Evolutionary conservation across 2,797 vertebrate genomes (phyloP), one percentile per base, ranked within the genome.

Genomic region (Bufotes viridis): DNA sequence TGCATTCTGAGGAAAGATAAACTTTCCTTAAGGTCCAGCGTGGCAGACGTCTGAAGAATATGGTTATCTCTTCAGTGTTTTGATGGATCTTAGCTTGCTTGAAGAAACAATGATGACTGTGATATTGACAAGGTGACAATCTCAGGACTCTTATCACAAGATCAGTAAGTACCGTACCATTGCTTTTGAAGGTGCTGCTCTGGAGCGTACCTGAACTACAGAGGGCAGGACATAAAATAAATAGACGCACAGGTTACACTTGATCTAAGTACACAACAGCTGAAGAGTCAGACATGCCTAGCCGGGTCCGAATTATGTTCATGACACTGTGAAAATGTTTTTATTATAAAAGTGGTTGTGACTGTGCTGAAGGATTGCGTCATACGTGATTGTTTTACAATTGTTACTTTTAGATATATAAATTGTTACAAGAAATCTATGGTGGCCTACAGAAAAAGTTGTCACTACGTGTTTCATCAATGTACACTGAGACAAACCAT

Each of bases 21-120:
- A 87, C 55, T 84, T 84, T 89, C 65, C 74, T 72, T 84, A 74
- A 24, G 72, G 74, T 89, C 85, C 85, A 87, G 63, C 75, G 81
- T 80, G 75, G 85, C 88, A 87, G 81, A n/a, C 20, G 20, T 72
- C 80, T 18, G 60, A 83, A 78, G 65, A 84, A 79, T 61, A 87
- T 82, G 57, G 22, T 51, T 8, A 63, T 55, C 15, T 26, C 34
- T 51, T 63, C 6, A 51, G 65, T 24, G 29, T 61, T 75, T 42
- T 60, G 55, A 22, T 75, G 57, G 29, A 65, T 63, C 11, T 53
- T 75, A 75, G 75, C 14, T 76, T 84, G 51, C 53, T 6, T 76
- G 17, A 76, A 53, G 72, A 15, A 24, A 26, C 18, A 18, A 67
- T 12, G 14, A 85, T 29, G 76, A 51, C 57, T 78, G 14, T 20